Base-by-base conservation (phyloP, 2,113 vertebrate species). In the Chloropsis hardwickii region DNA sequence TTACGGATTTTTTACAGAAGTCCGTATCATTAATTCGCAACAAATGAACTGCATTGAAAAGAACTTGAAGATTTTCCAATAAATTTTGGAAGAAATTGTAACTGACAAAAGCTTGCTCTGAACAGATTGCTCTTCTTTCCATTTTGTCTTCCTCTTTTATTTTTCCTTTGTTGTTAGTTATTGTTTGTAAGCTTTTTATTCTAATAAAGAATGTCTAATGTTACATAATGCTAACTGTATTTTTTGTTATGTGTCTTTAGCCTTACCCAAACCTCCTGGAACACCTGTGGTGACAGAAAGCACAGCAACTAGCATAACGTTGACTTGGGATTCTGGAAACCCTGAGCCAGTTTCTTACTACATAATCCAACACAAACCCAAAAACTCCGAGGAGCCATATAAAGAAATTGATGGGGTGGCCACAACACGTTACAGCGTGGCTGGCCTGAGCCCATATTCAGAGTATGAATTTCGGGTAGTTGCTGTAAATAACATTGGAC, bases 311-410 rank as follows among this genome's bases (percentile, higher is more conserved):
- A 99, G 99, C 98, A 99, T 99, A 95, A 99, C 99, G 1, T 82
- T 99, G 97, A 99, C 99, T 1, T 99, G 99, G 99, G 99, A 99
- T 97, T 99, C 99, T 66, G 99, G 99, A 82, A 99, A 99, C 95
- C 99, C 99, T 29, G 99, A 99, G 89, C 99, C 99, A 0, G 99
- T 99, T 88, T 99, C 99, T 91, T 99, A 99, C 94, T 99, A 99
- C 97, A 99, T 99, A 97, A 99, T 99, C 91, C 99, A 99, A 77
- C 99, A 99, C 98, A 99, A 99, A 97, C 98, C 99, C 93, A 99
- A 99, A 96, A 98, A 97, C 94, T 99, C 99, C 0, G 99, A 99
- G 64, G 99, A 99, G 97, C 96, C 96, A 6, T 99, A 99, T 96
- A 99, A 99, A 95, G 99, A 99, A 98, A 99, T 99, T 1, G 99